Conservation (phyloP, 2,113 vertebrate genomes). For the Saguinus midas region DNA sequence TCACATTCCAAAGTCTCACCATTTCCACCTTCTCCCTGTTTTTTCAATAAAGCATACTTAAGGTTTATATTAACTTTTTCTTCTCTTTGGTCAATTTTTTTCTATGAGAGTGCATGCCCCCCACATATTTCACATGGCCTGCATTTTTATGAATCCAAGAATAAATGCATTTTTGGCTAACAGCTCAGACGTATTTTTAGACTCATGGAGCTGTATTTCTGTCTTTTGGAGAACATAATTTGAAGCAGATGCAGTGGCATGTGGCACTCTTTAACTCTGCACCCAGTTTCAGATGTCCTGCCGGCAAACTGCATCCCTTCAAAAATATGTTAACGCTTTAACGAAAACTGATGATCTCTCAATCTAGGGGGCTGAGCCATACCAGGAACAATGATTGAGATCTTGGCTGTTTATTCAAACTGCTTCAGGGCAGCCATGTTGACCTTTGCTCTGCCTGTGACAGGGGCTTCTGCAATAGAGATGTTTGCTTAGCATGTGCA, state of each 20-base stretch:
- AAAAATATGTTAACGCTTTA: neutral
- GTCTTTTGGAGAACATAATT: conserved; percentile 56
- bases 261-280: neutral
- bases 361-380: neutral
- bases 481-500: neutral
- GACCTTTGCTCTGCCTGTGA: neutral
- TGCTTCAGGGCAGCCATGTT: neutral
- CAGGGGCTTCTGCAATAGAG: neutral
- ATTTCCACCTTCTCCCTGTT: neutral
- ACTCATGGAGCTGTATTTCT: conserved; percentile 26
- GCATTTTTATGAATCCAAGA: conserved; percentile 70
- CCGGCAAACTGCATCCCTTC: neutral
- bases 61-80: conserved; percentile 24
- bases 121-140: conserved; percentile 70
- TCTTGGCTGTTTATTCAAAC: neutral
- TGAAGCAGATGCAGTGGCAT: conserved; percentile 58
- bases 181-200: conserved; percentile 61
- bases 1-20: neutral
- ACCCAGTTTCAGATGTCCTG: neutral
- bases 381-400: neutral
- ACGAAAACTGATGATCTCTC: neutral
- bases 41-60: conserved; percentile 1
- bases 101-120: conserved; percentile 21
- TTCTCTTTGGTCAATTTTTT: neutral
- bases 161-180: conserved; percentile 67